phyloP scores from a whole-genome alignment of 2,797 vertebrate species.

The Gouania willdenowi region DNA sequence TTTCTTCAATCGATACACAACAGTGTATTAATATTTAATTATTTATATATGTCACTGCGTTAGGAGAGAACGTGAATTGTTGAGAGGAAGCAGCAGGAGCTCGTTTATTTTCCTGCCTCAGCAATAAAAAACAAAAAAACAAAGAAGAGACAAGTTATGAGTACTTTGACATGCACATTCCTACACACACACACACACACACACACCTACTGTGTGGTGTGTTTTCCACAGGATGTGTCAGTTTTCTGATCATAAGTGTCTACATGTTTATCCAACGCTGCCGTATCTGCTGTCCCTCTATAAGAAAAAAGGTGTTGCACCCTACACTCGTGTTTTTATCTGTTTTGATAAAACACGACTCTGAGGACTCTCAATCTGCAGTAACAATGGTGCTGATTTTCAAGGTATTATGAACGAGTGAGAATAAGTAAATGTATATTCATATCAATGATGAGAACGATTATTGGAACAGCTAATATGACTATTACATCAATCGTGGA shows the following conservation, averaged over 20 bases:
- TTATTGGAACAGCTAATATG: no score
- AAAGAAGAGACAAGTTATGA: conserved; percentile 14
- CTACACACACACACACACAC: no score
- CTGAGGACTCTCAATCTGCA: conserved; percentile 80
- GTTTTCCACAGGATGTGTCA: conserved; percentile 18
- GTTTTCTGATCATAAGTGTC: conserved; percentile 14
- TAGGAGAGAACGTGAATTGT: conserved; percentile 64
- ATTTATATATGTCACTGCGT: conserved; percentile 75
- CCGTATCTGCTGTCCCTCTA: conserved; percentile 19
- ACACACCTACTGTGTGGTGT: background rate
- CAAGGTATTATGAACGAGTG: no score
- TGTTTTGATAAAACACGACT: conserved; percentile 80
- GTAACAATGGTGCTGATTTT: conserved; percentile 76
- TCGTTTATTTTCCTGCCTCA: conserved; percentile 57
- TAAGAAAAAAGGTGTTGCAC: conserved; percentile 82
- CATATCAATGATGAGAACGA: no score
- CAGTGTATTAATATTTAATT: conserved; percentile 80
- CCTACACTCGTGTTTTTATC: conserved; percentile 83
- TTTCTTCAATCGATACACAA: conserved; percentile 81
- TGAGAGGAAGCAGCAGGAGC: conserved; percentile 60
- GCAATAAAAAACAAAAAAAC: conserved; percentile 30
- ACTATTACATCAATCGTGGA: no score
- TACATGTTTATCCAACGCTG: conserved; percentile 15
- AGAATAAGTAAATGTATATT: no score
- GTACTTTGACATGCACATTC: background rate